Evolutionary conservation across 1,140 invertebrate species (phyloP).

Genomic region (Bombus turneri): DNA sequence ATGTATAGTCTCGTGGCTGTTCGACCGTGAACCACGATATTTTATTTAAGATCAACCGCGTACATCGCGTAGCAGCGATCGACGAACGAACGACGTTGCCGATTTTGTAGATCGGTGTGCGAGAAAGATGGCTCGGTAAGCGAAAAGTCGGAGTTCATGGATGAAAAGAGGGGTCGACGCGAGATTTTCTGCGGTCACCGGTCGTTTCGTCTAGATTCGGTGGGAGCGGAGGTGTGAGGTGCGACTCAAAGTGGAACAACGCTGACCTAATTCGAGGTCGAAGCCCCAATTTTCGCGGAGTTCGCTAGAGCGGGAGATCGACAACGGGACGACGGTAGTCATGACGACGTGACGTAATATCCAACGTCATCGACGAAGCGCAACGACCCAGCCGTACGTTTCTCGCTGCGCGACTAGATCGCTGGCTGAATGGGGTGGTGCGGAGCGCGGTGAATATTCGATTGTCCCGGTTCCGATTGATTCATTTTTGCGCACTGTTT

Average conservation of each 20-base stretch:
- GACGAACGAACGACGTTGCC: not conserved
- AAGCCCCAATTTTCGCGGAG: conserved; percentile 65
- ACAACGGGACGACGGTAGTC: conserved; percentile 49
- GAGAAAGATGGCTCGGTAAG: not conserved
- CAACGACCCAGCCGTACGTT: conserved; percentile 58
- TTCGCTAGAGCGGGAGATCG: conserved; percentile 30
- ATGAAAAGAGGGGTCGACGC: not conserved
- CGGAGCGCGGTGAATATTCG: conserved; percentile 36
- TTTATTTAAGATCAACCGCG: too few species aligned
- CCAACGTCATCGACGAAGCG: conserved; percentile 63
- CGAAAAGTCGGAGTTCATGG: not conserved
- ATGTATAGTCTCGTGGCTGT: rapidly evolving
- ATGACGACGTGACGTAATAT: conserved; percentile 71
- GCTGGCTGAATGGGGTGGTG: conserved; percentile 33
- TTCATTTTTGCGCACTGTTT: not conserved
- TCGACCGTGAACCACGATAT: too few species aligned
- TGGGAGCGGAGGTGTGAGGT: not conserved
- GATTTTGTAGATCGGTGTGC: not conserved
- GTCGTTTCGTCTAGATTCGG: not conserved
- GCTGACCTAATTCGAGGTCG: conserved; percentile 68
- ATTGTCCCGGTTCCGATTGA: conserved; percentile 35
- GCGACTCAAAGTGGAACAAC: conserved; percentile 35
- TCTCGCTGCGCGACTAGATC: conserved; percentile 19
- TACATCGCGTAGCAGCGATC: not conserved
- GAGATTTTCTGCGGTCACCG: not conserved